A percentile compares a stretch with the other conserved stretches of the same genome.
phyloP scores from a whole-genome alignment of 2,797 vertebrate genomes.

The Avahi laniger region DNA sequence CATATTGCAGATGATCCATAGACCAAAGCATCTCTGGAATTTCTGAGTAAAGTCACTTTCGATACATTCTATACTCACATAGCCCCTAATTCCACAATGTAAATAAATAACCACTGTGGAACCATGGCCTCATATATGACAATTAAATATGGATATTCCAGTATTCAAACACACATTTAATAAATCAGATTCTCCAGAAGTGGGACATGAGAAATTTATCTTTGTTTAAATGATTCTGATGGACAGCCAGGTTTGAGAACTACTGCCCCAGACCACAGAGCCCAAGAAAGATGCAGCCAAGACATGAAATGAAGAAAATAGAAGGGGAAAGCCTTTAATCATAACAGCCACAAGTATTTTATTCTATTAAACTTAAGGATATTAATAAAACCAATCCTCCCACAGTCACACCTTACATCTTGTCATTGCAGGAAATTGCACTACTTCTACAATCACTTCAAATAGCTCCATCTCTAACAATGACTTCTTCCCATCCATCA shows the following conservation, averaged over 20 bases:
- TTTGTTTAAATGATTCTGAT: background rate
- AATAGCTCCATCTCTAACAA: background rate
- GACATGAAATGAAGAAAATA: background rate
- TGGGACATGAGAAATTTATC: background rate
- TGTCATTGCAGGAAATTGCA: background rate
- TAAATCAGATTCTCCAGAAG: background rate
- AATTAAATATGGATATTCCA: background rate
- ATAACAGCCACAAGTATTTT: background rate
- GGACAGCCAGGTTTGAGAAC: background rate
- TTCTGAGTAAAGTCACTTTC: background rate
- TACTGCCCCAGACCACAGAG: background rate
- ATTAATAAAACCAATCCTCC: background rate
- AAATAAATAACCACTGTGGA: background rate
- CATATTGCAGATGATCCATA: background rate
- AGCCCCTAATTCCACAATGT: background rate
- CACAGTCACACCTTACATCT: background rate
- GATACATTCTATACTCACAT: background rate
- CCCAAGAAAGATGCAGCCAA: background rate
- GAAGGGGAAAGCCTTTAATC: background rate
- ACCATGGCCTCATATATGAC: background rate
- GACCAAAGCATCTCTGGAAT: background rate
- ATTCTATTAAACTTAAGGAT: background rate
- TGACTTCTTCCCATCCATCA: background rate
- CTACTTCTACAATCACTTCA: background rate
- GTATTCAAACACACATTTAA: background rate